Conservation (phyloP, 2,888 invertebrate species). For the Endotricha flammealis region DNA sequence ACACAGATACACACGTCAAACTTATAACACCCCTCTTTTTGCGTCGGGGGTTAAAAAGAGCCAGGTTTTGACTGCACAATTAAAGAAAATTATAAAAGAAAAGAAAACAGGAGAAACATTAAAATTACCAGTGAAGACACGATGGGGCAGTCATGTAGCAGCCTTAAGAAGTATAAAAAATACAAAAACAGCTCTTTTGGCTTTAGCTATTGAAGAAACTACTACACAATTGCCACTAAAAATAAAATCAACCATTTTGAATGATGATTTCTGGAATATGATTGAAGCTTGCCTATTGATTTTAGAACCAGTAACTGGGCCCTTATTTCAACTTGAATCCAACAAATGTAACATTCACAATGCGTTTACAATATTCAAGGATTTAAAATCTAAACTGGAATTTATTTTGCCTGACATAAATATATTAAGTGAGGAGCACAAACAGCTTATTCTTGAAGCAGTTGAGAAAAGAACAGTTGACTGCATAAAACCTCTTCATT, state of each 20-base stretch:
- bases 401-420: constrained; percentile 7
- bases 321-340: constrained; percentile 9
- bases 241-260: constrained; percentile 6
- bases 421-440: constrained; percentile 6
- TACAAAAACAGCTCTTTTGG: constrained; percentile 6
- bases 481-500: constrained; percentile 13
- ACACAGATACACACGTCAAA: too few species aligned
- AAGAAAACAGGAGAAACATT: constrained; percentile 11
- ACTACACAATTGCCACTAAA: constrained; percentile 6
- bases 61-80: constrained; percentile 7
- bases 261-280: constrained; percentile 10
- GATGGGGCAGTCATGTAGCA: constrained; percentile 11
- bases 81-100: constrained; percentile 7
- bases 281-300: constrained; percentile 6
- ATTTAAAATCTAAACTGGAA: constrained; percentile 8
- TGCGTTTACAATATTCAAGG: background rate
- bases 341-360: constrained; percentile 9
- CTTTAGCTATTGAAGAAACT: constrained; percentile 10
- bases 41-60: too few species aligned
- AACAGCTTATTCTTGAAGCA: constrained; percentile 6
- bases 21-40: too few species aligned
- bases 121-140: constrained; percentile 12
- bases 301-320: constrained; percentile 9
- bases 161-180: constrained; percentile 8
- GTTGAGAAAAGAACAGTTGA: constrained; percentile 6